Evolutionary conservation across 2,888 invertebrate genomes (phyloP).

Genomic region (Diploptera punctata): DNA sequence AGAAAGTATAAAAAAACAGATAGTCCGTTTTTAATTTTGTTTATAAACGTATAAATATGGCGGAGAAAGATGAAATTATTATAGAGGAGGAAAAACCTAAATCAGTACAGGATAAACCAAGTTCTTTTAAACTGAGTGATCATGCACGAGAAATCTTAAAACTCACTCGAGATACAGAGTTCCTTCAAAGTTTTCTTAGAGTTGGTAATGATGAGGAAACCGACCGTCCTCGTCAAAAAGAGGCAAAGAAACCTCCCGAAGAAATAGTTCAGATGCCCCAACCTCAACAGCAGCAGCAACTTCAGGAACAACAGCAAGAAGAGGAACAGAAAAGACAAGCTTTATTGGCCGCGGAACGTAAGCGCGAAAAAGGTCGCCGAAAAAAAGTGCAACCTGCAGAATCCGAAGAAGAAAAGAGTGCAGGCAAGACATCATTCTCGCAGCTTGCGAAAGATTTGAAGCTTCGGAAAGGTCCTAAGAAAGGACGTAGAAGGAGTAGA

Average conservation of each 20-base stretch:
- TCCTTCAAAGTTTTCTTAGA: constrained; percentile 80
- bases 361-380: neutral
- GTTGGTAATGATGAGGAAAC: constrained; percentile 58
- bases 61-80: no score
- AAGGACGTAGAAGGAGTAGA: constrained; percentile 47
- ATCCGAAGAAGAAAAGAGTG: neutral
- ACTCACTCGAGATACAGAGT: constrained; percentile 72
- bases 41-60: no score
- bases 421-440: constrained; percentile 45
- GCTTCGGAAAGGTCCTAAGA: constrained; percentile 36
- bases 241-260: constrained; percentile 37
- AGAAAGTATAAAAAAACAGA: no score
- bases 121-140: constrained; percentile 33
- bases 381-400: neutral
- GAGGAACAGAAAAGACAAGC: constrained; percentile 13
- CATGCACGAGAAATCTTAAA: constrained; percentile 68
- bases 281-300: constrained; percentile 11
- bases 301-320: neutral
- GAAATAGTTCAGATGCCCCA: constrained; percentile 33
- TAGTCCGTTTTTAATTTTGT: neutral
- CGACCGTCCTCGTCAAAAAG: constrained; percentile 14
- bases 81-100: no score
- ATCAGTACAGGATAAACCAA: no score
- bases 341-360: neutral
- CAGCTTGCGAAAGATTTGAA: constrained; percentile 47